phyloP scores from a whole-genome alignment of 2,888 invertebrate species.

The Ectemnius cavifrons region DNA sequence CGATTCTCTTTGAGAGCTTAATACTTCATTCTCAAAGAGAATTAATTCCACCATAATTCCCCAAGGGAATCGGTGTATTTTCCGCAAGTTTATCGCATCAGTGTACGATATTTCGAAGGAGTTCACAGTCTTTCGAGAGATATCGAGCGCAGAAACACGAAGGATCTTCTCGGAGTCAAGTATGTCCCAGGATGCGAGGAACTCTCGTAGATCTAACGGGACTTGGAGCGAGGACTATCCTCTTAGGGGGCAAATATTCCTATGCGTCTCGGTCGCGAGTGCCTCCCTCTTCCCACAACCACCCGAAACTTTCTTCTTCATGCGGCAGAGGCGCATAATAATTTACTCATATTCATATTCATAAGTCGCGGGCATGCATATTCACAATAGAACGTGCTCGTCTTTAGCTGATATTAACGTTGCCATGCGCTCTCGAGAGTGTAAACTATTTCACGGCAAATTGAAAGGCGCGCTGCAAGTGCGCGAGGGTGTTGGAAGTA shows the following conservation, averaged over 20 bases:
- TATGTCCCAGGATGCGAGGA: constrained; percentile 10
- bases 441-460: constrained; percentile 59
- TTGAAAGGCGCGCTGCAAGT: constrained; percentile 45
- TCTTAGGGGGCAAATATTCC: constrained; percentile 9
- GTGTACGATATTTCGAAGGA: constrained; percentile 5
- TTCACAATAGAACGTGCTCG: constrained; percentile 55
- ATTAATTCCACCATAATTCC: too few relatives aligned
- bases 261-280: neutral
- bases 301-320: constrained; percentile 45
- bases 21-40: too few relatives aligned
- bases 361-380: constrained; percentile 58
- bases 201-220: neutral
- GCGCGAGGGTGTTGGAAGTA: constrained; percentile 6
- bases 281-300: neutral
- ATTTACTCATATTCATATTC: constrained; percentile 62
- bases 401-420: constrained; percentile 23
- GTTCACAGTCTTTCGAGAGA: constrained; percentile 1
- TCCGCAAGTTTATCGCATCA: neutral
- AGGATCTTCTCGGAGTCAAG: neutral
- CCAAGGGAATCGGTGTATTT: neutral
- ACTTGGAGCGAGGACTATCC: neutral
- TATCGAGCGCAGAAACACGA: neutral
- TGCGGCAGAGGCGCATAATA: constrained; percentile 46
- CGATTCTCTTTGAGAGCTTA: too few relatives aligned
- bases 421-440: constrained; percentile 32